Percentiles rank a stretch among this genome's conserved stretches.
Evolutionary conservation across 2,113 vertebrate genomes (phyloP).

Genomic region (Pseudopodoces humilis): DNA sequence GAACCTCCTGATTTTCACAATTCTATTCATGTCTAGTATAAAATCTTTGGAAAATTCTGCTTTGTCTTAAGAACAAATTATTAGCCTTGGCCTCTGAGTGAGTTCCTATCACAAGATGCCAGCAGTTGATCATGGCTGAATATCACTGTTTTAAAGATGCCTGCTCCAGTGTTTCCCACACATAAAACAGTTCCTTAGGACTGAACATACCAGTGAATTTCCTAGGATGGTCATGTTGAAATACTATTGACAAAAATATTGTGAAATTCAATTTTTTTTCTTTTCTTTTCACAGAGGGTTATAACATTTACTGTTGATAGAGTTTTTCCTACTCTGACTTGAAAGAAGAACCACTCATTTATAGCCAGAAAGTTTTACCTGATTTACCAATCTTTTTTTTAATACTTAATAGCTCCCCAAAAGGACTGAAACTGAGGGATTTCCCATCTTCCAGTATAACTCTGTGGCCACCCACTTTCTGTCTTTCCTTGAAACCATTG

Average conservation of each 20-base stretch:
- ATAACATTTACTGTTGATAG: neutral
- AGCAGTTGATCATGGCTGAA: neutral
- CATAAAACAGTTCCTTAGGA: neutral
- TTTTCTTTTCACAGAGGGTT: neutral
- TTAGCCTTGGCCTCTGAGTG: neutral
- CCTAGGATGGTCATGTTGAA: neutral
- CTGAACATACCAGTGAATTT: neutral
- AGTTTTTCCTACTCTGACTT: neutral
- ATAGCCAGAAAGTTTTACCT: neutral
- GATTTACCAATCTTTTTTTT: neutral
- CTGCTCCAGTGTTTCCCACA: neutral
- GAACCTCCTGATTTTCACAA: neutral
- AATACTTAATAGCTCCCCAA: neutral
- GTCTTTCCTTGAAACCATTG: neutral
- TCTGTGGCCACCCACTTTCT: neutral
- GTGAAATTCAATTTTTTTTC: neutral
- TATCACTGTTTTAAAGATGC: neutral
- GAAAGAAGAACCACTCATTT: neutral
- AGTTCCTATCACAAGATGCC: neutral
- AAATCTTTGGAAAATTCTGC: neutral
- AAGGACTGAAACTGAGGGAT: neutral
- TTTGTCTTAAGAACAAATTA: neutral
- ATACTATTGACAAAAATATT: neutral
- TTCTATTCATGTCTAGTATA: neutral
- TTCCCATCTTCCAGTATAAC: neutral